Evolutionary conservation across 2,888 invertebrate genomes (phyloP), one percentile per base, ranked within the genome.

Genomic region (Anarsia innoxiella): DNA sequence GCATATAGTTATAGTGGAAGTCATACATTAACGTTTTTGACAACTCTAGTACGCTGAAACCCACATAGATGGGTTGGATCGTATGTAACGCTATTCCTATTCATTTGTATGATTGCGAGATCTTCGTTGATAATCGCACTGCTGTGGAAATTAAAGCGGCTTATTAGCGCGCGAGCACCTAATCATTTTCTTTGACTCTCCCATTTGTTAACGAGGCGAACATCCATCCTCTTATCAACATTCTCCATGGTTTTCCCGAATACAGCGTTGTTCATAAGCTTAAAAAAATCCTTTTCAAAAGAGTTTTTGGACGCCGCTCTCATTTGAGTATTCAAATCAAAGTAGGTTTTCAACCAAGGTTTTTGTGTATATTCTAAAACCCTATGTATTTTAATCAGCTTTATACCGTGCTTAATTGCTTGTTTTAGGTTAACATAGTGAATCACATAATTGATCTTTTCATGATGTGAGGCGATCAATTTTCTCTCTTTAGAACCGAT

Each of bases 231-330:
- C 5, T 42, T 37, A 6, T 37, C 34, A 5, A 35, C 19, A 8
- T 42, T 42, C 14, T 42, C 39, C 15, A 39, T 42, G 1, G 39
- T 39, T 13, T 42, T 42, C 3, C 42, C 42, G 14, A 37, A 42
- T 9, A 42, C 29, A 2, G 39, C 31, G 5, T 37, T 39, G 11
- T 39, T 39, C 31, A 39, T 39, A 8, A 42, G 10, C 8, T 42
- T 42, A 6, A 25, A 42, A 8, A 42, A 39, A 10, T 43, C 38
- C 12, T 42, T 38, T 16, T 42, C 40, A 27, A 45, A 45, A 0
- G 14, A 2, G 8, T 23, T 35, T 1, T 3, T 33, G 1, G 39
- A 30, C 1, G 4, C 11, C 2, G 23, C 32, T 1, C 45, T 9
- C 10, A 27, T 31, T 1, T 9, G 8, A 6, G 42, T 43, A 23